A percentile compares a stretch with the other conserved stretches of the same genome.
These are phyloP conservation scores for Tachypleus tridentatus DNA, from an alignment of 1,140 invertebrate genomes.

Conservation along the genomic window DNA sequence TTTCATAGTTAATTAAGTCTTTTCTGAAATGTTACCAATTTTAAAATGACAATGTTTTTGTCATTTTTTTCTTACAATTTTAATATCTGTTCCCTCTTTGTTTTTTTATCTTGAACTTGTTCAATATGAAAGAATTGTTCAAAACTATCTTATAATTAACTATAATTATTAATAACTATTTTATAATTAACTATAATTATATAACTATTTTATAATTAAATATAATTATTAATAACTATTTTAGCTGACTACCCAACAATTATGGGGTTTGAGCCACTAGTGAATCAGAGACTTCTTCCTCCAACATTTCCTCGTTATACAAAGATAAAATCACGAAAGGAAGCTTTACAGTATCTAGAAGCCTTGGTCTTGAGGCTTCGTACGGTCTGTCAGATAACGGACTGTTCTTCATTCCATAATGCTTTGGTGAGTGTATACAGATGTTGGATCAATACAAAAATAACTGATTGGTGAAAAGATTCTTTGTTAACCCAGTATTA, in stretches of 20 bases:
- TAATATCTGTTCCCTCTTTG: no score
- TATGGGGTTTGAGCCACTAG: slow-evolving; percentile 85
- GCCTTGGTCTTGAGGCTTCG: slow-evolving; percentile 65
- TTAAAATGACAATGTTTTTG: not conserved
- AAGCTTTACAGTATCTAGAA: slow-evolving; percentile 73
- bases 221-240: not conserved
- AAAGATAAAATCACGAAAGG: slow-evolving; percentile 69
- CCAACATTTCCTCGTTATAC: slow-evolving; percentile 97
- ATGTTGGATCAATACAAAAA: not conserved
- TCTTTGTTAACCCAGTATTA: not conserved
- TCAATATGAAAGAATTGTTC: no score
- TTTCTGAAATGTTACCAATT: no score
- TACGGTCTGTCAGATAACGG: slow-evolving; percentile 67
- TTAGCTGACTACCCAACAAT: slow-evolving; percentile 34
- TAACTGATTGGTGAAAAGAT: not conserved
- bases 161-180: not conserved
- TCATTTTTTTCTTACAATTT: not conserved
- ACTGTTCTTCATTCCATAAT: slow-evolving; percentile 61
- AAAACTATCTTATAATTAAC: slow-evolving; percentile 27
- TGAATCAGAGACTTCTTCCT: slow-evolving; percentile 85
- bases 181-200: not conserved
- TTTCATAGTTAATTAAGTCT: no score
- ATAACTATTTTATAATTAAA: slow-evolving; percentile 5
- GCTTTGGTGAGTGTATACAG: slow-evolving; percentile 51
- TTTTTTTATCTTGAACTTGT: not conserved